These are phyloP conservation scores for Mobula birostris DNA, from an alignment of 2,113 vertebrate species.

Conservation along the genomic window DNA sequence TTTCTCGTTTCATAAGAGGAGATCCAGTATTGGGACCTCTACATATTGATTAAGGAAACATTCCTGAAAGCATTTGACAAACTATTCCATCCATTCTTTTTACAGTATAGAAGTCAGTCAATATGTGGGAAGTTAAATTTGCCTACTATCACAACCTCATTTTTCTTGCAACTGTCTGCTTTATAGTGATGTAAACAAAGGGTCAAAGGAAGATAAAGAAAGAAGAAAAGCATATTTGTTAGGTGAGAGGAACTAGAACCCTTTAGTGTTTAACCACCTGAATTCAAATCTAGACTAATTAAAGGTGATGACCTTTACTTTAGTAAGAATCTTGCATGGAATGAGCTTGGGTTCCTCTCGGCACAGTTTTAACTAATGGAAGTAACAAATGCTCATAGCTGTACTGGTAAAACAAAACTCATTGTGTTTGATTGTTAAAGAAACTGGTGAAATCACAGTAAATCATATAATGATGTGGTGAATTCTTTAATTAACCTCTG, in stretches of 20 bases:
- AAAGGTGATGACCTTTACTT: neutral
- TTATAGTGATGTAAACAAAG: neutral
- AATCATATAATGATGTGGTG: neutral
- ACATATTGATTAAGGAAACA: no score
- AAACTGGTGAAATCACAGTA: neutral
- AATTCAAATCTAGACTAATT: neutral
- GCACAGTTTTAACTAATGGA: neutral
- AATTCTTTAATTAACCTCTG: neutral
- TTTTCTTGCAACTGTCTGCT: no score
- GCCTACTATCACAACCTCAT: no score
- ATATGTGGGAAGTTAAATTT: no score
- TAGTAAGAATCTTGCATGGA: neutral
- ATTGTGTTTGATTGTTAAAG: neutral
- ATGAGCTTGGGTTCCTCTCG: neutral
- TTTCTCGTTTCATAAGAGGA: no score
- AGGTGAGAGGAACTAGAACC: neutral
- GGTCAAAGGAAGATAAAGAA: neutral
- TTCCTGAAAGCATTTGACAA: no score
- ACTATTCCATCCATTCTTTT: no score
- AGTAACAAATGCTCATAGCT: neutral
- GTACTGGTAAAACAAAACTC: neutral
- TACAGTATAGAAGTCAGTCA: no score
- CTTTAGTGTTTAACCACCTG: neutral
- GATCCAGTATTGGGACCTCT: no score
- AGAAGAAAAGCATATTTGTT: neutral